Evolutionary conservation across 2,797 vertebrate species (phyloP).

Genomic region (Oreochromis mossambicus): DNA sequence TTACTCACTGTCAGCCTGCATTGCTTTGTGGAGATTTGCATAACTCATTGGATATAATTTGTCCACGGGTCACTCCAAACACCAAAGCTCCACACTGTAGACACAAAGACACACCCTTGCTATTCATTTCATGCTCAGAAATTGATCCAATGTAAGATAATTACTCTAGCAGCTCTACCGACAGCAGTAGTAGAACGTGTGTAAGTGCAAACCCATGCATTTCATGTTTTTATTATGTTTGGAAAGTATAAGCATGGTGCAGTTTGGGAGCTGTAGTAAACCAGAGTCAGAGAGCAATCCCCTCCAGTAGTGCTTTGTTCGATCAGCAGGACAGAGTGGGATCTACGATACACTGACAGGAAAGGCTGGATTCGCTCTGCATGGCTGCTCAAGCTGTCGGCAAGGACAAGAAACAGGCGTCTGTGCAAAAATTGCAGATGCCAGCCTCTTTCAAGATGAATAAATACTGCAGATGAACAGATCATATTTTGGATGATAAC

Average conservation of each 20-base stretch:
- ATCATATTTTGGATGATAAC: constrained; percentile 12
- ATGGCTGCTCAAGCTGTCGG: constrained; percentile 42
- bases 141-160: constrained; percentile 64
- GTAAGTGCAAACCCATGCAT: not conserved
- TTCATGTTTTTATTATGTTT: not conserved
- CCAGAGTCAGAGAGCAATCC: constrained; percentile 49
- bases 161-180: constrained; percentile 42
- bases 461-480: constrained; percentile 28
- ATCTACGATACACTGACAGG: constrained; percentile 54
- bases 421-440: constrained; percentile 27
- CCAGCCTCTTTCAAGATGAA: constrained; percentile 28
- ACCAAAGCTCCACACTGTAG: constrained; percentile 13
- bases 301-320: constrained; percentile 54
- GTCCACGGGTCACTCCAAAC: constrained; percentile 41
- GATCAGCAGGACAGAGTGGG: constrained; percentile 58
- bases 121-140: constrained; percentile 62
- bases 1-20: constrained; percentile 13
- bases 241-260: constrained; percentile 19
- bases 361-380: constrained; percentile 40
- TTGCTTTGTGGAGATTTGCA: constrained; percentile 51
- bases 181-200: constrained; percentile 1
- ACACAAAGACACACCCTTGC: constrained; percentile 55
- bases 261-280: constrained; percentile 31
- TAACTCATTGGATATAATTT: constrained; percentile 55
- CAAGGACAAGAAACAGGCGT: constrained; percentile 41